A percentile compares a stretch with the other conserved stretches of the same genome.
Evolutionary conservation across 2,797 vertebrate species (phyloP).

Genomic region (Enteromius radiatus): DNA sequence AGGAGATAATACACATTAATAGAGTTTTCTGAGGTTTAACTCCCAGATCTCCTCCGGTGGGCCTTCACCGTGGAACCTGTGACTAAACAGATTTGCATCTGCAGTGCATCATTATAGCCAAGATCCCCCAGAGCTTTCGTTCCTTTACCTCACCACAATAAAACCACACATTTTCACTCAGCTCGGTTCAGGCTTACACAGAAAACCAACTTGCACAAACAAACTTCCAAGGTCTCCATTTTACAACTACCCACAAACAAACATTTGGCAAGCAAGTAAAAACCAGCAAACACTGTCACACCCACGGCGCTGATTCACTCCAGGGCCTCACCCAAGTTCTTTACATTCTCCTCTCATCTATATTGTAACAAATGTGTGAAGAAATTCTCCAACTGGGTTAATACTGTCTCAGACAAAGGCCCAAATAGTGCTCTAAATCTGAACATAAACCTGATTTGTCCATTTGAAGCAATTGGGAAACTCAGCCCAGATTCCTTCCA

Average conservation of each 20-base stretch:
- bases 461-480: background rate
- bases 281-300: constrained; percentile 1
- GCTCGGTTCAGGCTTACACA: constrained; percentile 3
- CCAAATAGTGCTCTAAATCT: background rate
- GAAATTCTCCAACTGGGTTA: background rate
- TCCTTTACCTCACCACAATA: constrained; percentile 29
- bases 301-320: constrained; percentile 2
- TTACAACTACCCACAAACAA: constrained; percentile 36
- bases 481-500: background rate
- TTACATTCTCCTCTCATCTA: background rate
- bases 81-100: constrained; percentile 50
- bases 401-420: background rate
- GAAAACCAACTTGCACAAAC: constrained; percentile 28
- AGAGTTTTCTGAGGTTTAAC: constrained; percentile 35
- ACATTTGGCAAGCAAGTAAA: constrained; percentile 10
- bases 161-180: constrained; percentile 3
- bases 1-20: constrained; percentile 45
- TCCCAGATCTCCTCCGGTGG: constrained; percentile 23
- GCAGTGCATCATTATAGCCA: constrained; percentile 28
- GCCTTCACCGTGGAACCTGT: constrained; percentile 29
- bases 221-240: constrained; percentile 1
- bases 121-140: constrained; percentile 25
- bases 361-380: background rate
- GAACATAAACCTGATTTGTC: background rate
- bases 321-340: background rate